Evolutionary conservation across 1,140 invertebrate genomes (phyloP), one percentile per base, ranked within the genome.

Genomic region (Chlorops oryzae): DNA sequence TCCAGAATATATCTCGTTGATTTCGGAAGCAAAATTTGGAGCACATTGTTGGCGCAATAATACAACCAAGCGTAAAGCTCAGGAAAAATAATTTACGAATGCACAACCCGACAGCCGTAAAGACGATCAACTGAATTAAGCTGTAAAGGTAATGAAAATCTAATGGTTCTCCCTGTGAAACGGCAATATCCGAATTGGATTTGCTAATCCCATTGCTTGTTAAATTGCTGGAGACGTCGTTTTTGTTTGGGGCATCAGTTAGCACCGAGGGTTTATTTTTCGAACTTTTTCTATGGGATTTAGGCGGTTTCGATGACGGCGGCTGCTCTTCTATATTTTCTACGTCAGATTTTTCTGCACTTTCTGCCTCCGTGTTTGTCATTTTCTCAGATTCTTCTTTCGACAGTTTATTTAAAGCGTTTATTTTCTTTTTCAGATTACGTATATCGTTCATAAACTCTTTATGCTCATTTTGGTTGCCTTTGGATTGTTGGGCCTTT

Each of bases 41-140:
- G 43, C 64, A 70, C 18, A 72, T 47, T 13, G 68, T 70, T 2
- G 68, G 62, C 27, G 65, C 65, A 45, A 72, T 59, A 13, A 72
- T 56, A 54, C 69, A 72, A 48, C 69, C 62, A 49, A 67, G 68
- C 5, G 69, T 71, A 22, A 66, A 71, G 46, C 66, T 62, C 5
- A 72, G 52, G 49, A 68, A 72, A 55, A 71, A 71, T 22, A 71
- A 52, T 51, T 71, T 71, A 34, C 59, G 62, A 39, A 71, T 59
- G 24, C 57, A 45, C 5, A 70, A 55, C 0, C 65, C 68, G n/a
- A 72, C 44, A 2, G 63, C 15, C 1, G 63, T 59, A 47, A 72
- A 67, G 22, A 69, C 48, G 10, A 57, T 20, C 61, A 70, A 64
- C 25, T 72, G 69, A 41, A 64, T 48, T 21, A 72, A 60, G 50